Percentiles rank a stretch among this genome's conserved stretches.
Evolutionary conservation across 2,113 vertebrate genomes (phyloP).

Genomic region (Dipodomys merriami): DNA sequence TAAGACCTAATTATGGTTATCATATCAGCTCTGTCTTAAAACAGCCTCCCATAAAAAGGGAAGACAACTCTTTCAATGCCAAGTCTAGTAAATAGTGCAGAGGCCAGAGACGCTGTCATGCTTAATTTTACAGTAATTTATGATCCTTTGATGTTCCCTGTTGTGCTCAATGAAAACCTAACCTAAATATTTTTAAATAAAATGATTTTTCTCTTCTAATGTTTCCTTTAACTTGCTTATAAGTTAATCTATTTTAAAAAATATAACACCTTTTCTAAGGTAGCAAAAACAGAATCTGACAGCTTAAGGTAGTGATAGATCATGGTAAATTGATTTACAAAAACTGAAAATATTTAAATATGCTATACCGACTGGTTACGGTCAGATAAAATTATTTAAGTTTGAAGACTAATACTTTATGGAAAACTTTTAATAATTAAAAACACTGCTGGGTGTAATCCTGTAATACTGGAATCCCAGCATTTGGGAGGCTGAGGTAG

Average conservation of each 20-base stretch:
- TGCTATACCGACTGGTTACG: background rate
- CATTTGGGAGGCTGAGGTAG: no score
- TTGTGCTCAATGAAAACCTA: slow-evolving; percentile 41
- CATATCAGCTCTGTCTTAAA: slow-evolving; percentile 61
- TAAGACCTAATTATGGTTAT: slow-evolving; percentile 68
- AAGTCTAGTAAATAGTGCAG: background rate
- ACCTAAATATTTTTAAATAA: slow-evolving; percentile 38
- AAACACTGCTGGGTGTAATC: background rate
- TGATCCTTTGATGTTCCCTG: slow-evolving; percentile 30
- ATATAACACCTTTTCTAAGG: background rate
- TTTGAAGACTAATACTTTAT: slow-evolving; percentile 39
- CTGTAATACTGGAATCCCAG: no score
- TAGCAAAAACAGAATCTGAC: background rate
- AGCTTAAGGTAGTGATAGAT: background rate
- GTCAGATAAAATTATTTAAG: background rate
- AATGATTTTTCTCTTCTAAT: slow-evolving; percentile 26
- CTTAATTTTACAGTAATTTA: slow-evolving; percentile 44
- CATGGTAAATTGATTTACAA: background rate
- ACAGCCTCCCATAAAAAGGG: background rate
- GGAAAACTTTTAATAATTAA: background rate
- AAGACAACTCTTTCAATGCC: background rate
- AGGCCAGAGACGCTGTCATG: slow-evolving; percentile 30
- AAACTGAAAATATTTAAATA: slow-evolving; percentile 19
- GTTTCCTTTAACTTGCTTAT: slow-evolving; percentile 46
- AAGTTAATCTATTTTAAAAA: background rate